Conservation (phyloP, 2,888 invertebrate genomes). For the Philereme vetulata region DNA sequence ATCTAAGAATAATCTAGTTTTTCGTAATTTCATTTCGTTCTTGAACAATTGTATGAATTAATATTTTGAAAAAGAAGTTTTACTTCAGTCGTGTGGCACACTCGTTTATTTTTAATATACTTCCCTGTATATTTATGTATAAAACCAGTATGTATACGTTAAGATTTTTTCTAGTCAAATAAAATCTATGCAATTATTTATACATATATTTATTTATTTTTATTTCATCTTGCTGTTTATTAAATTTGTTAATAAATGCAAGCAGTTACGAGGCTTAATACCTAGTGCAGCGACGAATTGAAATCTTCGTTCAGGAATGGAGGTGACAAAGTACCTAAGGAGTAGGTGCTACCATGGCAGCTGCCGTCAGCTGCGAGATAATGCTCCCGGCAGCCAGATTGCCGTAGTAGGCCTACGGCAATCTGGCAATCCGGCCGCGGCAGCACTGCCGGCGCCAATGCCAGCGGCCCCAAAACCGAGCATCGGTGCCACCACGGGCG, state of each 20-base stretch:
- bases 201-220: not conserved
- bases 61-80: too few species aligned
- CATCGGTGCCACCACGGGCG: conserved; percentile 55
- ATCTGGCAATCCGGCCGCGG: too few species aligned
- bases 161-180: too few species aligned
- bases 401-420: conserved; percentile 66
- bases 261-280: not conserved
- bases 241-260: conserved; percentile 15
- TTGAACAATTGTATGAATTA: too few species aligned
- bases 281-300: conserved; percentile 1
- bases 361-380: conserved; percentile 62
- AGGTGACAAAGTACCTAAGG: conserved; percentile 49
- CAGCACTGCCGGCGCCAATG: conserved; percentile 60
- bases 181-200: too few species aligned
- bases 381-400: conserved; percentile 67
- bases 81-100: too few species aligned
- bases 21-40: too few species aligned
- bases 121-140: too few species aligned
- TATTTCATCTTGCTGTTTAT: conserved; percentile 18
- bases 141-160: too few species aligned
- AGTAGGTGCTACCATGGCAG: conserved; percentile 69
- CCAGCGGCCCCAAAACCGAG: conserved; percentile 64
- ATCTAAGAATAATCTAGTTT: too few species aligned
- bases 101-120: too few species aligned
- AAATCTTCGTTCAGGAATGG: not conserved